Evolutionary conservation across 2,888 invertebrate genomes (phyloP), one percentile per base, ranked within the genome.

Genomic region (Tenthredo amoena): DNA sequence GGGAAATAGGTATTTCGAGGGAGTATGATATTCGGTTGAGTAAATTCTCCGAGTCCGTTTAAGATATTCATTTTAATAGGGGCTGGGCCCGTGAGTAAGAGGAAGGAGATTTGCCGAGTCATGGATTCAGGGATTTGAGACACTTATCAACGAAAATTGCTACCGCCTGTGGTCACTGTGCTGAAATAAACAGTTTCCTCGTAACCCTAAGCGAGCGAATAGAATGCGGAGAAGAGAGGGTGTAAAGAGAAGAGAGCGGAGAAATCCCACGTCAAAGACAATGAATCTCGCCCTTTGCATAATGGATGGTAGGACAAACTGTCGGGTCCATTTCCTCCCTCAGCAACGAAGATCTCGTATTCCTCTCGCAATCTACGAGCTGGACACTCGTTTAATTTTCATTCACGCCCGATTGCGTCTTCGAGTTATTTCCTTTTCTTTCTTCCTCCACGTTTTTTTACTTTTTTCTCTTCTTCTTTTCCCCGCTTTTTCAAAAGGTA

Each of bases 281-380:
- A 81, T 81, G 81, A 81, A 81, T 81, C 79, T 34, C 81, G 15
- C 81, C 79, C 81, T 81, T 81, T 81, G 81, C 81, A 81, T 81
- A 81, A 81, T 81, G 81, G 81, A 81, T 81, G 81, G 50, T n/a
- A 62, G 81, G 58, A 81, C 58, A 81, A 58, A 58, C 81, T 62
- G 81, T 81, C 81, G 81, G 58, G 62, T 58, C 58, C 34, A 81
- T 62, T 37, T 81, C 62, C 15, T 40, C n/a, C 81, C 76, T 50
- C 6, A 4, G 26, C 7, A 34, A 50, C 62, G 40, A 37, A 40
- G 37, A 81, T 81, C 81, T 40, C 21, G 81, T 81, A 81, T 81
- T 81, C 81, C 10, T 62, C 31, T 18, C 62, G 62, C 81, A 21
- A 81, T 81, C 81, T 62, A 81, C 81, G 37, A 21, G 37, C 81